phyloP scores from a whole-genome alignment of 2,888 invertebrate genomes.

The Pseudococcus longispinus region DNA sequence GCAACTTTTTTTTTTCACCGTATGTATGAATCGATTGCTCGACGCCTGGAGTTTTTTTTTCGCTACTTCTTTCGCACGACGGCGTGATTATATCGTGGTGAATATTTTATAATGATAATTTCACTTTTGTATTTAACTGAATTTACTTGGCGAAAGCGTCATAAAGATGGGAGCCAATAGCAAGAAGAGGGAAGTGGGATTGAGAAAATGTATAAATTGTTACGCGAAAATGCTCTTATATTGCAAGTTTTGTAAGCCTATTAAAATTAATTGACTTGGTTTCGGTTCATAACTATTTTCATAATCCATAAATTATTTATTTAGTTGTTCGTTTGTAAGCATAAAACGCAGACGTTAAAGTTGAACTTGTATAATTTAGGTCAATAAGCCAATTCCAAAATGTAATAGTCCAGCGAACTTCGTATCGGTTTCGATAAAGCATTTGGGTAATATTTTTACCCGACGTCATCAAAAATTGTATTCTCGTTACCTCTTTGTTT shows the following conservation, averaged over 20 bases:
- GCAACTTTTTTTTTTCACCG: background rate
- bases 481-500: background rate
- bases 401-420: background rate
- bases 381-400: background rate
- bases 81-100: background rate
- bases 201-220: background rate
- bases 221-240: constrained; percentile 27
- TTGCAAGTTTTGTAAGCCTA: constrained; percentile 35
- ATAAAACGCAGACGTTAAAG: constrained; percentile 8
- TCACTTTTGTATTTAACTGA: constrained; percentile 14
- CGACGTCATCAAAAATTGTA: background rate
- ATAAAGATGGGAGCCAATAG: background rate
- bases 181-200: background rate
- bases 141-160: background rate
- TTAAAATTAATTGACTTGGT: constrained; percentile 43
- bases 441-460: background rate
- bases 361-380: constrained; percentile 6
- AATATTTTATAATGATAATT: constrained; percentile 23
- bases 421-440: background rate
- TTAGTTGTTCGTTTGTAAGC: constrained; percentile 22
- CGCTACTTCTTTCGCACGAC: background rate
- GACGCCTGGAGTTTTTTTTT: background rate
- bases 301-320: constrained; percentile 44
- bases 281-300: constrained; percentile 26
- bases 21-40: background rate